Evolutionary conservation across 2,797 vertebrate genomes (phyloP).

Genomic region (Acanthurus tractus): DNA sequence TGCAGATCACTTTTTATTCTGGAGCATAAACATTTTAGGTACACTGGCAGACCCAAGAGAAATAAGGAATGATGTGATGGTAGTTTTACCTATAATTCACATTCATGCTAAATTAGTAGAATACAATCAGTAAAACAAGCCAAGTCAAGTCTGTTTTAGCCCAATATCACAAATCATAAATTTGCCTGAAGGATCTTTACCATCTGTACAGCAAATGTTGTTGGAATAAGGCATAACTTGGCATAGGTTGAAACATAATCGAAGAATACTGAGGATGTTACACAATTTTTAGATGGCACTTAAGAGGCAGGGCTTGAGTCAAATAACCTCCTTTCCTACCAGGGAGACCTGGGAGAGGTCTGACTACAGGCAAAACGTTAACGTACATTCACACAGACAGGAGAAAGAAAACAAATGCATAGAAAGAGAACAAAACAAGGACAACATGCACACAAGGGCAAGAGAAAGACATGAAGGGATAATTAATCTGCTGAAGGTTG

Average conservation of each 20-base stretch:
- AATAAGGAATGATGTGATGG: constrained; percentile 42
- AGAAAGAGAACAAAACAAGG: neutral
- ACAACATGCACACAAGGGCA: neutral
- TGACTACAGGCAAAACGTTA: neutral
- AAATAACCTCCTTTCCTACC: too few species aligned
- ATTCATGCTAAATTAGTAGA: constrained; percentile 14
- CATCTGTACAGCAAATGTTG: neutral
- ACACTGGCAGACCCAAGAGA: constrained; percentile 34
- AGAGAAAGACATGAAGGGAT: neutral
- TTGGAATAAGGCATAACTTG: neutral
- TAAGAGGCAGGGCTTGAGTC: neutral
- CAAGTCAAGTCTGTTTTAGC: neutral
- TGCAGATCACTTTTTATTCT: constrained; percentile 49
- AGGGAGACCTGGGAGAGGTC: neutral
- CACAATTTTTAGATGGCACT: neutral
- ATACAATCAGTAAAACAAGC: constrained; percentile 14
- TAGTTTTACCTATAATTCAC: constrained; percentile 46
- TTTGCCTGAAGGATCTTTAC: neutral
- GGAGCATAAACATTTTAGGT: constrained; percentile 36
- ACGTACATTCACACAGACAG: neutral
- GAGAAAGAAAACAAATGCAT: neutral
- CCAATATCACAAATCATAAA: neutral
- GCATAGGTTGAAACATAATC: neutral
- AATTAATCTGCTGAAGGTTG: neutral
- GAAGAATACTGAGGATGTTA: neutral